phyloP scores from a whole-genome alignment of 1,140 invertebrate genomes.

The Eumaeus atala region DNA sequence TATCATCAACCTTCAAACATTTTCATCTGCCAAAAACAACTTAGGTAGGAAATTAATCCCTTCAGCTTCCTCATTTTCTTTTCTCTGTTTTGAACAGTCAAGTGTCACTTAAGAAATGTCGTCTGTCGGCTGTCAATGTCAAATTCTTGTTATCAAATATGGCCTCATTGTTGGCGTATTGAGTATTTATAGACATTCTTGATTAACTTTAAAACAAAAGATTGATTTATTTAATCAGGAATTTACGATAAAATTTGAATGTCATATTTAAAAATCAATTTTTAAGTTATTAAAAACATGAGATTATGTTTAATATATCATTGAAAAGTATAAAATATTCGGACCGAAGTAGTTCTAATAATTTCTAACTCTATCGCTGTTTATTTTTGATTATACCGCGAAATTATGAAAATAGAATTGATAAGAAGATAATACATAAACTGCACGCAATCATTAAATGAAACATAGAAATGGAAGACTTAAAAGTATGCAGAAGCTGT shows the following conservation, averaged over 20 bases:
- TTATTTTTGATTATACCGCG: slow-evolving; percentile 29
- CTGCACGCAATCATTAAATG: neutral
- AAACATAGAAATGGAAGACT: slow-evolving; percentile 33
- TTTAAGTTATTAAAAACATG: neutral
- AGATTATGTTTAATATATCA: neutral
- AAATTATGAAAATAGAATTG: slow-evolving; percentile 29
- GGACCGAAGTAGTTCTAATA: slow-evolving; percentile 42
- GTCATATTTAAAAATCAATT: too few relatives aligned
- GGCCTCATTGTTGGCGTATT: slow-evolving; percentile 45
- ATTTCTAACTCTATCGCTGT: slow-evolving; percentile 51
- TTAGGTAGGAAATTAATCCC: too few relatives aligned
- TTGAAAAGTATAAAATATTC: neutral
- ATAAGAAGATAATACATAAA: neutral
- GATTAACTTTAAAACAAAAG: slow-evolving; percentile 26
- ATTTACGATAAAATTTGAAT: neutral
- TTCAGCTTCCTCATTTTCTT: too few relatives aligned
- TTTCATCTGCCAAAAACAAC: too few relatives aligned
- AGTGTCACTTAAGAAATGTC: slow-evolving; percentile 7
- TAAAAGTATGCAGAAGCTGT: slow-evolving; percentile 50
- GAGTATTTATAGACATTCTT: slow-evolving; percentile 57
- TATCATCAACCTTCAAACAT: too few relatives aligned
- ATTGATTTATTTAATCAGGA: slow-evolving; percentile 8
- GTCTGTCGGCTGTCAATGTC: slow-evolving; percentile 13
- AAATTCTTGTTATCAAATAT: slow-evolving; percentile 24
- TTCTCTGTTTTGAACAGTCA: slow-evolving; percentile 2